These are phyloP conservation scores for Catharus minimus DNA, from an alignment of 2,113 vertebrate species.

Conservation along the genomic window DNA sequence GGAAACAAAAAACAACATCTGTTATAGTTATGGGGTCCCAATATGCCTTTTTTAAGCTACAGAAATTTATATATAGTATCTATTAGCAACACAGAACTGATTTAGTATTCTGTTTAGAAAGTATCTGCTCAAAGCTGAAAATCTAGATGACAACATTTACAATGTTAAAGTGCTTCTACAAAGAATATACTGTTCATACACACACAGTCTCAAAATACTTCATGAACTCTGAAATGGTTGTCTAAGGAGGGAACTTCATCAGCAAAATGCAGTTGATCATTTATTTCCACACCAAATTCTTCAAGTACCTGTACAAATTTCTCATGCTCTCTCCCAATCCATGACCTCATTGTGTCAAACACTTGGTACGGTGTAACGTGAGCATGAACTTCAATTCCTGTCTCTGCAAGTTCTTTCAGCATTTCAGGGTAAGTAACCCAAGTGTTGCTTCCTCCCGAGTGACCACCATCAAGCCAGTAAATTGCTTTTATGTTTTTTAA, in stretches of 20 bases:
- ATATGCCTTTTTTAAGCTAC: slow-evolving; percentile 2
- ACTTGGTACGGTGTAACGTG: slow-evolving; percentile 97
- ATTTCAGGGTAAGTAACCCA: slow-evolving; percentile 89
- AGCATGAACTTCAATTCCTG: slow-evolving; percentile 83
- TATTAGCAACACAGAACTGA: background rate
- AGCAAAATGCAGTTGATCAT: slow-evolving; percentile 88
- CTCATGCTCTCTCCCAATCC: slow-evolving; percentile 93
- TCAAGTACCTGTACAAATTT: slow-evolving; percentile 86
- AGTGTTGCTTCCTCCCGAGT: slow-evolving; percentile 93
- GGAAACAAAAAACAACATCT: background rate
- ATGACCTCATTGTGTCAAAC: slow-evolving; percentile 90
- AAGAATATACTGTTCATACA: background rate
- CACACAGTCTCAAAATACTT: slow-evolving; percentile 75
- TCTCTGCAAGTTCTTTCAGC: slow-evolving; percentile 83
- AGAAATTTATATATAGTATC: slow-evolving; percentile 5
- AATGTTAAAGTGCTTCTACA: slow-evolving; percentile 32
- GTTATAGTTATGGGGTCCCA: background rate
- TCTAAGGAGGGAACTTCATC: slow-evolving; percentile 87
- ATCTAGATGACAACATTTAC: slow-evolving; percentile 10
- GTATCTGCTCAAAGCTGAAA: slow-evolving; percentile 7
- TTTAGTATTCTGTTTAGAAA: slow-evolving; percentile 10
- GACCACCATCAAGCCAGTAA: slow-evolving; percentile 96
- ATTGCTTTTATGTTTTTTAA: slow-evolving; percentile 82
- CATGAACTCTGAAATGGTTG: slow-evolving; percentile 95
- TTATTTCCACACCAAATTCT: slow-evolving; percentile 82